phyloP scores from a whole-genome alignment of 2,888 invertebrate genomes.

The Diadromus collaris region DNA sequence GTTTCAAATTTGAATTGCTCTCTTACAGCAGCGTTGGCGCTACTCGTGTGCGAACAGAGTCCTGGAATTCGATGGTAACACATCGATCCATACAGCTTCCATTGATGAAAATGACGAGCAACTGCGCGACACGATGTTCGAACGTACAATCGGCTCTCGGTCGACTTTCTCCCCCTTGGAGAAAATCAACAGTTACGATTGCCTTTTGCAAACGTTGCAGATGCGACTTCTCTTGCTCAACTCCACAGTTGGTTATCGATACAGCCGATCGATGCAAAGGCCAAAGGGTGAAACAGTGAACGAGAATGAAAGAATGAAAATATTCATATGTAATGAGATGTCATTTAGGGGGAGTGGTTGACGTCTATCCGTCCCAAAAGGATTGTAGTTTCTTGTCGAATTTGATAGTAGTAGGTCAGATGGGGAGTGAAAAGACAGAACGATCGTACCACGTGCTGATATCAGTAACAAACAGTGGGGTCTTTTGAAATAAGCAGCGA shows the following conservation, averaged over 20 bases:
- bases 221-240: not conserved
- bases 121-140: conserved; percentile 6
- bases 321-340: conserved; percentile 24
- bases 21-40: conserved; percentile 35
- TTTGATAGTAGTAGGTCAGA: conserved; percentile 13
- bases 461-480: conserved; percentile 48
- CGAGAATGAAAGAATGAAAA: not conserved
- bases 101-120: conserved; percentile 28
- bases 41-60: too few species aligned
- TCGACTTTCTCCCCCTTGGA: conserved; percentile 9
- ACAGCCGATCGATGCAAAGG: not conserved
- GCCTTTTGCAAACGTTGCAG: conserved; percentile 22
- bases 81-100: not conserved
- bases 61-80: not conserved
- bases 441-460: conserved; percentile 40
- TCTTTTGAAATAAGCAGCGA: conserved; percentile 37
- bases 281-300: conserved; percentile 31
- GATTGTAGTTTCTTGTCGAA: conserved; percentile 31
- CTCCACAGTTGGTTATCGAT: conserved; percentile 20
- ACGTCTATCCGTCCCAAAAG: conserved; percentile 40
- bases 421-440: conserved; percentile 33
- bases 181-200: conserved; percentile 28
- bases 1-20: too few species aligned
- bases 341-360: conserved; percentile 39
- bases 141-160: conserved; percentile 20